Conservation (phyloP, 92 coral and sea anemone genomes). For the Heliopora coerulea region DNA sequence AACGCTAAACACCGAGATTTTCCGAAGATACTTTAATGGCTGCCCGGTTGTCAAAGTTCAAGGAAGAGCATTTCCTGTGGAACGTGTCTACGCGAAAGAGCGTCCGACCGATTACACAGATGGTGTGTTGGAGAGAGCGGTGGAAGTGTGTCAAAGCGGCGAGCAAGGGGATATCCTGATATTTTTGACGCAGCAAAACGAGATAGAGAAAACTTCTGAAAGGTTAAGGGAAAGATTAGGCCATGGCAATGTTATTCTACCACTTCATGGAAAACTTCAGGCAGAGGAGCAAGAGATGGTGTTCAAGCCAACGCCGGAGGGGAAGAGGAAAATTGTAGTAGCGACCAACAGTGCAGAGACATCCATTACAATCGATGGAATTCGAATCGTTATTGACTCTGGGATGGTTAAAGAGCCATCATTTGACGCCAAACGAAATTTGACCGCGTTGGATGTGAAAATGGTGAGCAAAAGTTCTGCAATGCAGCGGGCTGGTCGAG, state of each 20-base stretch:
- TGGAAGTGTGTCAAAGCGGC: constrained; percentile 59
- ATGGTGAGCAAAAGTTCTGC: constrained; percentile 89
- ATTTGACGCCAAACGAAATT: constrained; percentile 78
- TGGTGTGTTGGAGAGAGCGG: constrained; percentile 62
- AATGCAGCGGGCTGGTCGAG: constrained; percentile 87
- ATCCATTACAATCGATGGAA: constrained; percentile 86
- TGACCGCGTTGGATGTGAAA: constrained; percentile 75
- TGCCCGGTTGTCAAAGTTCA: constrained; percentile 75
- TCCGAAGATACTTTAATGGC: constrained; percentile 47
- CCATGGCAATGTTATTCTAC: constrained; percentile 54
- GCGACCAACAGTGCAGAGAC: constrained; percentile 99
- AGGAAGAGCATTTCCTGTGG: too few species aligned
- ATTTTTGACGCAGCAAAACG: constrained; percentile 85
- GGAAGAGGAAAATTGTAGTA: constrained; percentile 83
- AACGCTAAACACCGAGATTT: constrained; percentile 71
- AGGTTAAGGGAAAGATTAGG: constrained; percentile 41
- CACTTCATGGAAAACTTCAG: constrained; percentile 89
- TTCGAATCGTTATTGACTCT: constrained; percentile 86
- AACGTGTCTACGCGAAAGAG: constrained; percentile 55
- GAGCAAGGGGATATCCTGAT: constrained; percentile 82
- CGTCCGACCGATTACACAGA: constrained; percentile 52
- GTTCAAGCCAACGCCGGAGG: constrained; percentile 18
- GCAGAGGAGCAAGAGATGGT: too few species aligned
- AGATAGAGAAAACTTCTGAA: constrained; percentile 79
- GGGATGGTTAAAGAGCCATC: constrained; percentile 91